Base-by-base conservation (phyloP, 2,113 vertebrate genomes). In the Cinclus mexicanus region DNA sequence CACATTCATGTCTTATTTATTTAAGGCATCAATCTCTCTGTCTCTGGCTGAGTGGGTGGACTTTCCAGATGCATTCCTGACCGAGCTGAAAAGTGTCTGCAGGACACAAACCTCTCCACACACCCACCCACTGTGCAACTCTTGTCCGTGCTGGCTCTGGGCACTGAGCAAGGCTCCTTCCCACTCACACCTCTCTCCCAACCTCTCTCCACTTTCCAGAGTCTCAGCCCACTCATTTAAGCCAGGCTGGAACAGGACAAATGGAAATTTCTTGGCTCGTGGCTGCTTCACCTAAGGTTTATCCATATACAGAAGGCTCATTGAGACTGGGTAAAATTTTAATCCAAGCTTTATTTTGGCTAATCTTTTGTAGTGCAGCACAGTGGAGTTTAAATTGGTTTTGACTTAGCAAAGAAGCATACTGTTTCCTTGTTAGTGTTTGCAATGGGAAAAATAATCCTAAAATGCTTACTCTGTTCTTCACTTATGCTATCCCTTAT, bases 41-140 rank as follows among this genome's bases (percentile, higher is more conserved):
- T 37, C 35, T 53, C 61, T 83, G 67, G 68, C 41, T 68, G 76
- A 59, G 52, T 64, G 72, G 28, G 69, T 63, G 47, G 39, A 67
- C 93, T 79, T 90, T 92, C 79, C 72, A 88, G 90, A 82, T 69
- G 56, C 63, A 83, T 85, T 91, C 64, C 92, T 91, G 84, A 90
- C 59, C 0, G 1, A 86, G 71, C 79, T 33, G 46, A 94, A 44
- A 46, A 83, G 22, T 47, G 37, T 91, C 49, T 68, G 75, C 65
- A 77, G 56, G 60, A 92, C 56, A 79, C 26, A 55, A 83, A 86
- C 21, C 49, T 82, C 84, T 82, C 44, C 81, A 41, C 3, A 7
- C 47, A 61, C 41, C 26, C 50, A 47, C 46, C 25, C 39, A 25
- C 67, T 91, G 84, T 2, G 0, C 64, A 90, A 65, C 31, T 6